Evolutionary conservation across 1,140 invertebrate species (phyloP), one percentile per base, ranked within the genome.

Genomic region (Matsumurasca onukii): DNA sequence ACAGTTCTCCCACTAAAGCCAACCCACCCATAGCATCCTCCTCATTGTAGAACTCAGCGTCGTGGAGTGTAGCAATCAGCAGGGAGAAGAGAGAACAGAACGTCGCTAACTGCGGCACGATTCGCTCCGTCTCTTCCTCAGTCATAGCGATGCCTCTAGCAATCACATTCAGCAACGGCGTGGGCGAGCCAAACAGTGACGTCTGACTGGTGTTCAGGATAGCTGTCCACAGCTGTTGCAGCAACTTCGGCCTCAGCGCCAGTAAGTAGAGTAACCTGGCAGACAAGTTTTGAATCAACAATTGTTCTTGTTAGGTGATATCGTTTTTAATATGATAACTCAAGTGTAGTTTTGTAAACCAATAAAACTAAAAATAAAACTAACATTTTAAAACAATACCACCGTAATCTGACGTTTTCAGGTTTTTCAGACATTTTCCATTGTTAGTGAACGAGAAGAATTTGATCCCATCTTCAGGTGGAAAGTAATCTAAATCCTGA

Each of bases 21-120:
- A n/a, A n/a, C n/a, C n/a, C 61, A 61, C 52, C 25, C 29, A 45
- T 52, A 45, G 27, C 55, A 39, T 68, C 67, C 34, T 67, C 65
- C 22, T 67, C 64, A 48, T 20, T 68, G 65, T 86, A 86, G 75
- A 98, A 95, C 77, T 97, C 95, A 2, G 88, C 88, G 78, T 97
- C 94, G 74, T 97, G 93, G 20, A 97, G 77, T 0, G 94, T 95
- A 0, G 91, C 88, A 48, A 96, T 85, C 1, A 95, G 82, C 30
- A 94, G 82, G 51, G 88, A 90, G 73, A 95, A 94, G 0, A 96
- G 80, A 1, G 91, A 89, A 78, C 92, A 94, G 77, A 97, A 97
- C 0, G 93, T 89, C 0, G 91, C 90, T 9, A 97, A 75, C 1
- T 91, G 75, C 0, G 93, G 92, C 24, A 95, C 83, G 30, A 95